Conservation (phyloP, 2,888 invertebrate species). For the Watsonalla cultraria region DNA sequence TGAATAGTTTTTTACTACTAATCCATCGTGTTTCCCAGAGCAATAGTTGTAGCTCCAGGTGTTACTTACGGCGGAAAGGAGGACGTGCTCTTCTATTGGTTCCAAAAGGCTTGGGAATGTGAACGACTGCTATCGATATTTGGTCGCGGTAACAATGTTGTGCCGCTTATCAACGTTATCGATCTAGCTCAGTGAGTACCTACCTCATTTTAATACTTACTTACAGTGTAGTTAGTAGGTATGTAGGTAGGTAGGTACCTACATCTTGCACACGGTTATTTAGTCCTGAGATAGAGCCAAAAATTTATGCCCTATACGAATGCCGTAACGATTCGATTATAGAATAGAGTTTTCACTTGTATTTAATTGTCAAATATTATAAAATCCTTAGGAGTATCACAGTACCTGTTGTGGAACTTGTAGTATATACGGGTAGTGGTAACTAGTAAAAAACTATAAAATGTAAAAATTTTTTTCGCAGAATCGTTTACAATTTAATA, state of each 20-base stretch:
- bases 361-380: no score
- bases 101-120: slow-evolving; percentile 83
- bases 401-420: no score
- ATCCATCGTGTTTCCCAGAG: slow-evolving; percentile 28
- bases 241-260: no score
- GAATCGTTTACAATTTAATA: slow-evolving; percentile 67
- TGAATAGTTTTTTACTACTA: no score
- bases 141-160: slow-evolving; percentile 75
- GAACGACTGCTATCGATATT: slow-evolving; percentile 79
- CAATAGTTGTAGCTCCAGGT: slow-evolving; percentile 78
- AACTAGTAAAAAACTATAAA: not conserved
- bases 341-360: no score
- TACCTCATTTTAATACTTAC: not conserved
- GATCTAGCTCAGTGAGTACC: slow-evolving; percentile 78
- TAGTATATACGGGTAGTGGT: not conserved
- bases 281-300: no score
- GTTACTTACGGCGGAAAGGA: slow-evolving; percentile 82
- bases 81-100: slow-evolving; percentile 80
- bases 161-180: slow-evolving; percentile 81
- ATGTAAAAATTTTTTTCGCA: slow-evolving; percentile 29
- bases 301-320: no score
- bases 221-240: not conserved
- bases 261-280: no score
- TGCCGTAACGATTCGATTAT: no score
- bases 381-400: no score